These are phyloP conservation scores for Proteles cristata DNA, from an alignment of 2,113 vertebrate genomes.

Conservation along the genomic window DNA sequence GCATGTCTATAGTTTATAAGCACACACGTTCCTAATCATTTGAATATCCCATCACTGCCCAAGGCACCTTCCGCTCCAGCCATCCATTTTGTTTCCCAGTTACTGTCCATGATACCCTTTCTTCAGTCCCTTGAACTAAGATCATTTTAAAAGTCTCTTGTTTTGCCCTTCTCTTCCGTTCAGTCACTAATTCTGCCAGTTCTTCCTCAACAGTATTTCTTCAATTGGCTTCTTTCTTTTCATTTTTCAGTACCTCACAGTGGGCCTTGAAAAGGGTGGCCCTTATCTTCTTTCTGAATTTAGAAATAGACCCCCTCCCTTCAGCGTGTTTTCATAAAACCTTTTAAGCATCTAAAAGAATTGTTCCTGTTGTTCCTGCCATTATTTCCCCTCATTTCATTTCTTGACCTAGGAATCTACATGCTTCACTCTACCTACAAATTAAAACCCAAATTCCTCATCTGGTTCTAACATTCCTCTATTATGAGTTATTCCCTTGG, in stretches of 20 bases:
- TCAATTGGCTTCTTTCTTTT: neutral
- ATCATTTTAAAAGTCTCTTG: constrained; percentile 22
- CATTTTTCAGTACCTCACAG: constrained; percentile 5
- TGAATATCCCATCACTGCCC: neutral
- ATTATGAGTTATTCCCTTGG: neutral
- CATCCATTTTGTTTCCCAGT: neutral
- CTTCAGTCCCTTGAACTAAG: neutral
- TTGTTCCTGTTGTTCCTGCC: neutral
- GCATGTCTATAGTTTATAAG: neutral
- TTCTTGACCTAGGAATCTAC: neutral
- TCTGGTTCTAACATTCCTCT: neutral
- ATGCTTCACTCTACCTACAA: neutral
- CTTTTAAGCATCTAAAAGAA: constrained; percentile 15
- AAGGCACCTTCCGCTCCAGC: neutral
- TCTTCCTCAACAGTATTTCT: neutral
- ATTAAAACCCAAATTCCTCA: constrained; percentile 27
- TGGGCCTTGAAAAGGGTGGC: neutral
- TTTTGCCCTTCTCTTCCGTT: constrained; percentile 35
- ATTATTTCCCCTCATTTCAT: constrained; percentile 3
- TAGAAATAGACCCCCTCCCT: neutral
- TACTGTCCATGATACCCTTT: neutral
- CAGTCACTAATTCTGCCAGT: constrained; percentile 34
- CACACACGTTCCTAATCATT: neutral
- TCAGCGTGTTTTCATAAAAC: neutral
- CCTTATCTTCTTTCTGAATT: neutral